Conservation (phyloP, 2,797 vertebrate genomes). For the Halcyon smyrnensis region DNA sequence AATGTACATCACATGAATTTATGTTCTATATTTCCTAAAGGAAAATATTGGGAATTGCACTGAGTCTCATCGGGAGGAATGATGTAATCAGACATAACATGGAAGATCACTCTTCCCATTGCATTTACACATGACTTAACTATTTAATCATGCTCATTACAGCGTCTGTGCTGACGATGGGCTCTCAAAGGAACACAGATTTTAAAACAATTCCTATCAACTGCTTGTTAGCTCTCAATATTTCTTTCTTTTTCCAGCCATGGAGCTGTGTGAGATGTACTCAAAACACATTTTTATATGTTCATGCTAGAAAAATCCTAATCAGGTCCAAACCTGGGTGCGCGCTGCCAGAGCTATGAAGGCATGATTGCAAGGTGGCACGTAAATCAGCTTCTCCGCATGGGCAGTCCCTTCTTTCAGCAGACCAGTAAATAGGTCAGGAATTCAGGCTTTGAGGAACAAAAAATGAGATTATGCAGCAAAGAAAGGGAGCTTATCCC, state of each 20-base stretch:
- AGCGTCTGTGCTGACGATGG: background rate
- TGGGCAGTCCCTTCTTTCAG: background rate
- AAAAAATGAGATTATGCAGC: background rate
- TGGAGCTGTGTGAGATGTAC: background rate
- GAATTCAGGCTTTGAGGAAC: background rate
- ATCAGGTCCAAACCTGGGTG: background rate
- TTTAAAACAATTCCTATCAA: conserved; percentile 2
- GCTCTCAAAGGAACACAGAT: background rate
- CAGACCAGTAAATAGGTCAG: background rate
- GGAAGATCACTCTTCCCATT: background rate
- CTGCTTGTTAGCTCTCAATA: background rate
- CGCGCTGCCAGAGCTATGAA: background rate
- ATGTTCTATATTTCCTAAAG: background rate
- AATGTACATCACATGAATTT: background rate
- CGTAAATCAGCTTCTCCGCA: background rate
- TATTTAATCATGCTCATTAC: background rate
- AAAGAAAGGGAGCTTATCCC: background rate
- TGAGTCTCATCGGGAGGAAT: background rate
- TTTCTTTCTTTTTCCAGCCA: background rate
- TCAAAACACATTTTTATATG: background rate
- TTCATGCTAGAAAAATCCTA: background rate
- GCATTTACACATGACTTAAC: background rate
- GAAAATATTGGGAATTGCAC: background rate
- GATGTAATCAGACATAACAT: background rate
- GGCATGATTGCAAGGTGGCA: background rate